These are phyloP conservation scores for Apotomis capreana DNA, from an alignment of 2,888 invertebrate species.

Conservation along the genomic window DNA sequence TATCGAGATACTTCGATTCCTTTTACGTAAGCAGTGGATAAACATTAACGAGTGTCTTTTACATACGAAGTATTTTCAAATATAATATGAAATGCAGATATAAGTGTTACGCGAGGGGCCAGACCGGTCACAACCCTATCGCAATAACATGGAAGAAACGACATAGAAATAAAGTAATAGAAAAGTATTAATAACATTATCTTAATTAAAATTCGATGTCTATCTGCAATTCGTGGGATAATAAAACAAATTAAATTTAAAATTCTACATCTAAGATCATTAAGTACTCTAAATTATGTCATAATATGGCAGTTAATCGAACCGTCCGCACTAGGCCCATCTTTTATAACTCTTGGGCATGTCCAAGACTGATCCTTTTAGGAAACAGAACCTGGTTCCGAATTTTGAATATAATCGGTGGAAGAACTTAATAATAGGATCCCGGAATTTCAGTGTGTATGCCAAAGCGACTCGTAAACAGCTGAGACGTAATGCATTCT, in stretches of 20 bases:
- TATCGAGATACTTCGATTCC: slow-evolving; percentile 62
- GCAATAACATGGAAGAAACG: slow-evolving; percentile 62
- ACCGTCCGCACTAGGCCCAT: slow-evolving; percentile 78
- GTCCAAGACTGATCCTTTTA: slow-evolving; percentile 62
- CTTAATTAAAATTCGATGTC: slow-evolving; percentile 75
- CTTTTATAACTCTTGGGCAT: slow-evolving; percentile 61
- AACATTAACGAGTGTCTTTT: slow-evolving; percentile 75
- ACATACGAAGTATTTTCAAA: slow-evolving; percentile 42
- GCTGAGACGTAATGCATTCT: slow-evolving; percentile 4
- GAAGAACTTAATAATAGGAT: slow-evolving; percentile 49
- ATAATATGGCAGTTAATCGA: slow-evolving; percentile 83
- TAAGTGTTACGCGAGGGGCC: slow-evolving; percentile 52
- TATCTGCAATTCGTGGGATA: slow-evolving; percentile 75
- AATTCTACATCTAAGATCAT: slow-evolving; percentile 73
- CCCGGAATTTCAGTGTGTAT: slow-evolving; percentile 2
- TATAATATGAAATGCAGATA: slow-evolving; percentile 34
- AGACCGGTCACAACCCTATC: slow-evolving; percentile 57
- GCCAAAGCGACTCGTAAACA: slow-evolving; percentile 6
- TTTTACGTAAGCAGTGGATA: slow-evolving; percentile 66
- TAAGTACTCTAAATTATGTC: slow-evolving; percentile 80
- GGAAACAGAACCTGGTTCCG: slow-evolving; percentile 74
- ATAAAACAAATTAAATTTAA: slow-evolving; percentile 72
- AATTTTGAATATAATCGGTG: slow-evolving; percentile 78
- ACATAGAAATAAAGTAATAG: slow-evolving; percentile 62
- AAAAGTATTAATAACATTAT: slow-evolving; percentile 63